A percentile compares a stretch with the other conserved stretches of the same genome.
These are phyloP conservation scores for Drosophila emarginata DNA, from an alignment of 2,888 invertebrate species.

Conservation along the genomic window DNA sequence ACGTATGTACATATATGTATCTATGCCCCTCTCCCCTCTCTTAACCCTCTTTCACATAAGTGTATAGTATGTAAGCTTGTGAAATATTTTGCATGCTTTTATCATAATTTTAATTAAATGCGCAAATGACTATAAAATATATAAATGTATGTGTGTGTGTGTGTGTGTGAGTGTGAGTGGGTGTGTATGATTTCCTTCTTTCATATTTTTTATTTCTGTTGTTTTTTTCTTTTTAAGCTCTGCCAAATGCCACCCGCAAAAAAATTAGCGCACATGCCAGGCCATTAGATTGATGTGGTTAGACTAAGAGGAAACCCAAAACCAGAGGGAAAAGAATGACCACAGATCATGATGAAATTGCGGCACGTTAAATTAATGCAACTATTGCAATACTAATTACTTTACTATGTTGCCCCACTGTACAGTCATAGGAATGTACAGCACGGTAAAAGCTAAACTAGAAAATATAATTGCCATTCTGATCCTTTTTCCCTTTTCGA, in stretches of 20 bases:
- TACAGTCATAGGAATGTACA: no score
- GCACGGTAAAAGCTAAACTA: no score
- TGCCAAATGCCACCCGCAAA: slow-evolving; percentile 9
- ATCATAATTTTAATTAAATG: slow-evolving; percentile 75
- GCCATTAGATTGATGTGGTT: slow-evolving; percentile 20
- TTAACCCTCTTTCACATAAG: slow-evolving; percentile 4
- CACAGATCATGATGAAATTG: background rate
- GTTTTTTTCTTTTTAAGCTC: background rate
- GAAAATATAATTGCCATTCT: no score
- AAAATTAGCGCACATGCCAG: slow-evolving; percentile 3
- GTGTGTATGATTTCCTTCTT: slow-evolving; percentile 20
- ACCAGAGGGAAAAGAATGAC: background rate
- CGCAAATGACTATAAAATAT: slow-evolving; percentile 69
- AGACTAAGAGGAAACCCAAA: background rate
- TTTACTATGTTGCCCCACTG: no score
- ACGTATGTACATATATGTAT: slow-evolving; percentile 18
- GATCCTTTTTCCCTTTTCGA: no score
- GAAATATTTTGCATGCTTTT: slow-evolving; percentile 73
- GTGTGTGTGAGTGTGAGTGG: background rate
- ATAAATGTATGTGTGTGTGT: slow-evolving; percentile 35
- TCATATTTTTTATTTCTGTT: slow-evolving; percentile 9
- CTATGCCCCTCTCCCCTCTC: background rate
- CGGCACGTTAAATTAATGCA: background rate
- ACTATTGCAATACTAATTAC: background rate
- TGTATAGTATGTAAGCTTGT: slow-evolving; percentile 48